Base-by-base conservation (phyloP, 2,113 vertebrate species). In the Tringa solitaria region DNA sequence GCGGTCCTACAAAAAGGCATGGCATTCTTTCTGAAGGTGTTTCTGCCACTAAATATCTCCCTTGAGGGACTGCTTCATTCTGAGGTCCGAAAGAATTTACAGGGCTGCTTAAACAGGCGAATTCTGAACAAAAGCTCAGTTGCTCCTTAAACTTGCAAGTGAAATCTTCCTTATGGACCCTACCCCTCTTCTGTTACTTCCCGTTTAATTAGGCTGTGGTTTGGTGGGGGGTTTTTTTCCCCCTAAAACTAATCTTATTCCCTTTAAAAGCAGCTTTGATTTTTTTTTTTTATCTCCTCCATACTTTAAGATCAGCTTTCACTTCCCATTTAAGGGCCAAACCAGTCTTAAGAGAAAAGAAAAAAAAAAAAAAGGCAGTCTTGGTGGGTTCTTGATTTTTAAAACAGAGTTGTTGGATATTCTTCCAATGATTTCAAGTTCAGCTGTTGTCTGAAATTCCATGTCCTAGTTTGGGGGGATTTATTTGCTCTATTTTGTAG, bases 181-280 rank as follows among this genome's bases (percentile, higher is more conserved):
- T 57, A 14, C 13, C 4, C 6, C 12, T 63, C 24, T 74, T 51
- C 45, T 50, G 0, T 33, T 39, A 13, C 57, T 63, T 72, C 12
- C 28, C 5, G 68, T 85, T 30, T 43, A 63, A 53, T 45, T 39
- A 28, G 14, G 13, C 37, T 50, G 4, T 9, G 20, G 35, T 59
- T 59, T 59, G 14, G 2, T 0, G 43, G 20, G 8, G 26, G 17
- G 3, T 0, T 4, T 33, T 53, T 14, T 14, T 6, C 27, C 26
- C 20, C 45, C 23, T 65, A 32, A 88, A 73, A 65, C 18, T 54
- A 45, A 37, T 18, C 41, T 39, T 46, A 2, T 39, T 8, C 14
- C 14, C 20, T 93, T 54, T 32, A 78, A 90, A 88, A 41, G 4
- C 46, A 85, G 3, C 27, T 80, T 64, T 43, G 17, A 2, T 39